Percentiles rank a stretch among this genome's conserved stretches.
phyloP scores from a whole-genome alignment of 2,888 invertebrate genomes.

The Timandra comae region DNA sequence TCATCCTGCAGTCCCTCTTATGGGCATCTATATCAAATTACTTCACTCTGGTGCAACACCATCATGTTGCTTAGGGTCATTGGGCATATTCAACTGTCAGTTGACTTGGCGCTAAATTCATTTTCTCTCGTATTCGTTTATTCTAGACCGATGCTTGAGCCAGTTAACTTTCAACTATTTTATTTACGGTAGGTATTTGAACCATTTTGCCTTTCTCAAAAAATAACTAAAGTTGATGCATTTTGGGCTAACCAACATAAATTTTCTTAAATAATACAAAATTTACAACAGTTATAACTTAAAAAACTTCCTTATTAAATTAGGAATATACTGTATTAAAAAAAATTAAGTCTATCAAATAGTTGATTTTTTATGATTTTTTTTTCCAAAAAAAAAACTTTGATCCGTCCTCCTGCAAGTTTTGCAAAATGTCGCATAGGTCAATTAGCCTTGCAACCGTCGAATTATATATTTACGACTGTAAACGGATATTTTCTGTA shows the following conservation, averaged over 20 bases:
- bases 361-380: too few species aligned
- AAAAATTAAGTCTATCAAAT: too few species aligned
- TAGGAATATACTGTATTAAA: too few species aligned
- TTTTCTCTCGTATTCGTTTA: slow-evolving; percentile 1
- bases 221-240: slow-evolving; percentile 3
- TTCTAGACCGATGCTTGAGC: not conserved
- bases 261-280: slow-evolving; percentile 1
- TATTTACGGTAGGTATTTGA: not conserved
- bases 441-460: too few species aligned
- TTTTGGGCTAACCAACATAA: slow-evolving; percentile 3
- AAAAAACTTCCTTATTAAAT: too few species aligned
- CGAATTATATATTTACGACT: too few species aligned
- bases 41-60: not conserved
- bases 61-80: not conserved
- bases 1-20: too few species aligned
- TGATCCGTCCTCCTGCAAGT: too few species aligned
- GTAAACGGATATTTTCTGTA: too few species aligned
- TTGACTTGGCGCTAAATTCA: slow-evolving; percentile 2
- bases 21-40: not conserved
- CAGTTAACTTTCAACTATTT: slow-evolving; percentile 1
- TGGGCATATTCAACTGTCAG: slow-evolving; percentile 1
- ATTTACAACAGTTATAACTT: not conserved
- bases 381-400: too few species aligned
- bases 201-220: slow-evolving; percentile 3
- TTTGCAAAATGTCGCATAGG: too few species aligned